These are phyloP conservation scores for Ectropis grisescens DNA, from an alignment of 1,140 invertebrate genomes.

Conservation along the genomic window DNA sequence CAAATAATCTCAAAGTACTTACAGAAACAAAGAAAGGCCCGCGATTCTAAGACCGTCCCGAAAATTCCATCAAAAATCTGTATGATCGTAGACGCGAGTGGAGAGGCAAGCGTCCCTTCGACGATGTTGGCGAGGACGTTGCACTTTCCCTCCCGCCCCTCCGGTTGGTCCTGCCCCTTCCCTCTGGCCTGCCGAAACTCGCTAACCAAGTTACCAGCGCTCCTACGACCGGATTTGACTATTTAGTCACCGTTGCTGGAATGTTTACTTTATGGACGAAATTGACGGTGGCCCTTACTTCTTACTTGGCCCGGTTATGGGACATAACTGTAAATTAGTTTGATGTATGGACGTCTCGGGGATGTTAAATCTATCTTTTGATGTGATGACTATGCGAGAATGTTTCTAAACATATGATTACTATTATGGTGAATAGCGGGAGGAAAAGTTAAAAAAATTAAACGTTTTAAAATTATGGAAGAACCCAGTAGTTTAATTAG, in stretches of 20 bases:
- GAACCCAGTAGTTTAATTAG: no score
- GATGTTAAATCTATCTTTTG: no score
- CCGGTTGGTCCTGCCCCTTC: conserved; percentile 43
- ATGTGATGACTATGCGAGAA: no score
- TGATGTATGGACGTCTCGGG: no score
- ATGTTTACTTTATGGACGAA: conserved; percentile 22
- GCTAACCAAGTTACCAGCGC: conserved; percentile 41
- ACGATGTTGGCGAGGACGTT: conserved; percentile 65
- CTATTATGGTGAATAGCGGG: no score
- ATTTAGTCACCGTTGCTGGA: conserved; percentile 45
- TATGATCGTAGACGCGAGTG: conserved; percentile 16
- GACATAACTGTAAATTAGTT: no score
- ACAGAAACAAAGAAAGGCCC: no score
- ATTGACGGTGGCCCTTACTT: conserved; percentile 8
- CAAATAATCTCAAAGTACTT: no score
- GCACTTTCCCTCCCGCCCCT: conserved; percentile 45
- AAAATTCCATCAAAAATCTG: conserved; percentile 3
- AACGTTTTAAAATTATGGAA: no score
- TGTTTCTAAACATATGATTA: no score
- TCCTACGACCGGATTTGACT: conserved; percentile 49
- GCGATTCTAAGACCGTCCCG: no score
- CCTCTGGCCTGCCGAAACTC: conserved; percentile 48
- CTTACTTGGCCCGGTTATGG: conserved; percentile 5
- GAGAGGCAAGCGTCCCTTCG: conserved; percentile 37
- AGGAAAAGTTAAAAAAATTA: no score